A percentile compares a stretch with the other conserved stretches of the same genome.
Conservation (phyloP, 2,888 invertebrate species). For the Xestia sexstrigata region DNA sequence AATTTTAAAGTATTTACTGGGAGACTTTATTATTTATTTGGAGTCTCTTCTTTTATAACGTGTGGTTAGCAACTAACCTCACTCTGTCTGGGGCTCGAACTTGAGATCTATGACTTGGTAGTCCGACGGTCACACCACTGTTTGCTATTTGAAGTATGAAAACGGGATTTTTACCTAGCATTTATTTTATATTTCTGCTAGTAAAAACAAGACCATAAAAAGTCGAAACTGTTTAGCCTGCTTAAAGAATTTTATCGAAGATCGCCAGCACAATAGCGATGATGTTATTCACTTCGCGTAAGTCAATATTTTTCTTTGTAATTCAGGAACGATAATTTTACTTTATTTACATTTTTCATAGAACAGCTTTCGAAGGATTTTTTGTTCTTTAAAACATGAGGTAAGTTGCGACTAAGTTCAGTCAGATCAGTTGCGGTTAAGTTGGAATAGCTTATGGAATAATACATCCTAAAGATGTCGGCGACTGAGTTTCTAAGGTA, state of each 20-base stretch:
- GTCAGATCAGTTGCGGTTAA: too few species aligned
- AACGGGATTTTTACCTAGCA: background rate
- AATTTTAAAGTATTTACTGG: background rate
- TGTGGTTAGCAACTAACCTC: too few species aligned
- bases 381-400: conserved; percentile 57
- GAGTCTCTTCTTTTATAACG: too few species aligned
- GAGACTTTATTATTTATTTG: background rate
- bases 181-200: background rate
- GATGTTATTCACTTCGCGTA: conserved; percentile 42
- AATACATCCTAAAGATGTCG: conserved; percentile 9
- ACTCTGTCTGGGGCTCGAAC: too few species aligned
- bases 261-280: conserved; percentile 33
- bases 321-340: conserved; percentile 33
- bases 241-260: conserved; percentile 48
- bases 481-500: background rate
- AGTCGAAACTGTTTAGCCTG: conserved; percentile 31
- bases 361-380: conserved; percentile 22
- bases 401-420: conserved; percentile 29
- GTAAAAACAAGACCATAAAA: conserved; percentile 12
- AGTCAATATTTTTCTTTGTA: conserved; percentile 53
- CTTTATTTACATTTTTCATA: conserved; percentile 46
- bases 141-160: background rate
- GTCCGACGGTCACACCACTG: too few species aligned
- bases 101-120: too few species aligned
- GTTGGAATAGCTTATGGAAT: conserved; percentile 11